A percentile compares a stretch with the other conserved stretches of the same genome.
Evolutionary conservation across 2,797 vertebrate genomes (phyloP).

Genomic region (Alca torda): DNA sequence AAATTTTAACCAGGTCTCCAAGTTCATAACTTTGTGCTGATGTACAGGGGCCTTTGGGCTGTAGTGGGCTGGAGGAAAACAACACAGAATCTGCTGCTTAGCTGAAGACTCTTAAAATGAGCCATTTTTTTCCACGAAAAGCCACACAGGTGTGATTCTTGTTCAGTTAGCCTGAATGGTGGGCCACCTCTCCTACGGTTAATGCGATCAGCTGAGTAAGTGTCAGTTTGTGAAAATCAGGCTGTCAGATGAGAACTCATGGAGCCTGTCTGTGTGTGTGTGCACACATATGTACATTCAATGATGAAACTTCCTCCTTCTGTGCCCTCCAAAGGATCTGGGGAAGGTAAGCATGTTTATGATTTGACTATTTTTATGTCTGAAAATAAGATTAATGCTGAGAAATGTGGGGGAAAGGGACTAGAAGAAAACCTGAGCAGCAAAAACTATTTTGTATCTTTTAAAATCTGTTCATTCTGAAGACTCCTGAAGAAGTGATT

Average conservation of each 20-base stretch:
- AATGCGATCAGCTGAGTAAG: neutral
- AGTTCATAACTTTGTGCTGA: neutral
- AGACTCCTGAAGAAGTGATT: neutral
- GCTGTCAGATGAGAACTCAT: neutral
- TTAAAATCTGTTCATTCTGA: neutral
- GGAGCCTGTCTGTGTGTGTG: too few relatives aligned
- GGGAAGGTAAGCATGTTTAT: neutral
- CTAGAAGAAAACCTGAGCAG: neutral
- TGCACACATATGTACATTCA: accelerated
- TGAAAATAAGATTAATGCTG: neutral
- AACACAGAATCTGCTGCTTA: neutral
- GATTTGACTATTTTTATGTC: neutral
- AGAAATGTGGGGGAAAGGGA: neutral
- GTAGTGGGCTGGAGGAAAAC: neutral
- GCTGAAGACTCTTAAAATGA: neutral
- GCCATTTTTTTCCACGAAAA: neutral
- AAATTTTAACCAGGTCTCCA: neutral
- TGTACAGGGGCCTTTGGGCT: neutral
- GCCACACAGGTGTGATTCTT: neutral
- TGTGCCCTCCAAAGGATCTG: neutral
- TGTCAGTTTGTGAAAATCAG: neutral
- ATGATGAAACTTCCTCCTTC: neutral
- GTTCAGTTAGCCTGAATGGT: neutral
- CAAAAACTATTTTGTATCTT: neutral
- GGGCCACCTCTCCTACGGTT: neutral